These are phyloP conservation scores for Martes flavigula DNA, from an alignment of 2,797 vertebrate genomes.

Conservation along the genomic window DNA sequence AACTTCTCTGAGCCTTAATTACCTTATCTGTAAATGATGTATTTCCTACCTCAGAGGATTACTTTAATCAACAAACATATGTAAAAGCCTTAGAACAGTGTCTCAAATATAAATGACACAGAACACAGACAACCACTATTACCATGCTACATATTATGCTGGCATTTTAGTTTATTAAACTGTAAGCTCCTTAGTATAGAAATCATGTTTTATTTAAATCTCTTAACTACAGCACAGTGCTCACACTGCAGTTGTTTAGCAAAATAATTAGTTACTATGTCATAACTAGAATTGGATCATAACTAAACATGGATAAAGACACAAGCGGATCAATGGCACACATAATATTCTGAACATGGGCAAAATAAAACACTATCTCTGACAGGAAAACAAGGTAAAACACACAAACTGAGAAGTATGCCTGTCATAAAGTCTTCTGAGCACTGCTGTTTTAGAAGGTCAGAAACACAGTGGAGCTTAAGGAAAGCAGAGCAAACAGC, in stretches of 20 bases:
- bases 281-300: not conserved
- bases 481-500: not conserved
- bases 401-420: not conserved
- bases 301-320: slow-evolving; percentile 17
- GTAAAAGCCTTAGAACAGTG: slow-evolving; percentile 7
- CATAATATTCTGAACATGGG: not conserved
- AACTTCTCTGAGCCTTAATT: not conserved
- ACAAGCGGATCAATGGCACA: not conserved
- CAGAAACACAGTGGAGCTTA: slow-evolving; percentile 25
- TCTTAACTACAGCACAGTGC: not conserved
- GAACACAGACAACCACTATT: not conserved
- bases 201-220: not conserved
- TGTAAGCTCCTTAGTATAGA: not conserved
- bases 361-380: not conserved
- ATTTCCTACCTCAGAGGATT: not conserved
- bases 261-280: slow-evolving; percentile 41
- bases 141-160: not conserved
- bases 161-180: slow-evolving; percentile 25
- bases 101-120: slow-evolving; percentile 21
- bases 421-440: not conserved
- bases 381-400: not conserved
- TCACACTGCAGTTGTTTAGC: not conserved
- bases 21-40: not conserved
- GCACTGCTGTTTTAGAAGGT: not conserved
- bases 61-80: slow-evolving; percentile 5